These are phyloP conservation scores for Athene noctua DNA, from an alignment of 2,113 vertebrate genomes.

Conservation along the genomic window DNA sequence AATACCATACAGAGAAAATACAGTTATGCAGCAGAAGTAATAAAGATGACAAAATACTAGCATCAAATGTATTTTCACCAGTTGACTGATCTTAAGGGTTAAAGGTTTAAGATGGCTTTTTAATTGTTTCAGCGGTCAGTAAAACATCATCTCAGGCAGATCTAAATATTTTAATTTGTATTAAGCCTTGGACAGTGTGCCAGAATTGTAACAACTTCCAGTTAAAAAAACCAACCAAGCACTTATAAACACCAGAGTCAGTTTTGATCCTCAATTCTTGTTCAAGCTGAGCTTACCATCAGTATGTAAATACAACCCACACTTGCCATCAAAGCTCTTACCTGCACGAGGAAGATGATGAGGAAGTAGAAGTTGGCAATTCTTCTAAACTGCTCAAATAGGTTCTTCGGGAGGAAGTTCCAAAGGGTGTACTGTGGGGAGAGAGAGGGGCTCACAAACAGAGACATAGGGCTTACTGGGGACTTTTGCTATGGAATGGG, in stretches of 20 bases:
- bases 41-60: not conserved
- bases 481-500: too few species aligned
- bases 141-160: not conserved
- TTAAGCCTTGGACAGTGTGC: not conserved
- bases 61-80: not conserved
- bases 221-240: not conserved
- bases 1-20: not conserved
- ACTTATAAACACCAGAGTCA: not conserved
- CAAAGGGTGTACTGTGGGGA: constrained; percentile 91
- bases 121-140: not conserved
- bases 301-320: not conserved
- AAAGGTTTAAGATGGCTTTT: not conserved
- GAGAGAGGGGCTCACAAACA: not conserved
- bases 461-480: not conserved
- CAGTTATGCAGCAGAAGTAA: not conserved
- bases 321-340: constrained; percentile 64
- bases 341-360: constrained; percentile 98
- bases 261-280: not conserved
- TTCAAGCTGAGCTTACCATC: not conserved
- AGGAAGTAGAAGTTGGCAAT: constrained; percentile 99
- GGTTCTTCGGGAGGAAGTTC: constrained; percentile 99
- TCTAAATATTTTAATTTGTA: not conserved
- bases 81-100: not conserved
- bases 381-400: constrained; percentile 98
- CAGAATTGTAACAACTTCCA: not conserved